A percentile compares a stretch with the other conserved stretches of the same genome.
Conservation (phyloP, 2,797 vertebrate genomes). For the Geotria australis region DNA sequence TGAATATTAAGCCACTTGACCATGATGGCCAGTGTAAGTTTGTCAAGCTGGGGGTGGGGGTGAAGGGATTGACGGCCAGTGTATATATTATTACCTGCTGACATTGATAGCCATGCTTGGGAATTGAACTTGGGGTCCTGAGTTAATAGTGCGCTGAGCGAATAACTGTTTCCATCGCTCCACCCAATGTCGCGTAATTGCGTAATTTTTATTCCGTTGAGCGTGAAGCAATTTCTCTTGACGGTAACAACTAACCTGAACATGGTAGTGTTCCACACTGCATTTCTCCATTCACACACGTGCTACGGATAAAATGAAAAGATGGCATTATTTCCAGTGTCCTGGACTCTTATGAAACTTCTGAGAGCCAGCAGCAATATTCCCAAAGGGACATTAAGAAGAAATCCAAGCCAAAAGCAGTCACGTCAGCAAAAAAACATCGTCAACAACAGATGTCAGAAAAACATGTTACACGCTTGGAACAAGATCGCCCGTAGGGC, state of each 20-base stretch:
- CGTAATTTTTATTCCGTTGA: too few relatives aligned
- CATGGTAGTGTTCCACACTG: constrained; percentile 20
- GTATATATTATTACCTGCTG: neutral
- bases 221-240: too few relatives aligned
- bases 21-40: neutral
- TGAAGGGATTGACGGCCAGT: neutral
- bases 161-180: too few relatives aligned
- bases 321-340: neutral
- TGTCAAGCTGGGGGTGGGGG: neutral
- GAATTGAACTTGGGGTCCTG: neutral
- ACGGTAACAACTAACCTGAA: constrained; percentile 17
- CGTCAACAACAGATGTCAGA: too few relatives aligned
- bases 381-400: too few relatives aligned
- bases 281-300: constrained; percentile 34
- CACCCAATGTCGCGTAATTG: too few relatives aligned
- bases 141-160: neutral
- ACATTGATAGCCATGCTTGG: neutral
- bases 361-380: too few relatives aligned
- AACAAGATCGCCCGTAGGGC: too few relatives aligned
- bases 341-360: too few relatives aligned
- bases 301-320: constrained; percentile 14
- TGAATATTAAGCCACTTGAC: neutral
- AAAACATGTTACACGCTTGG: too few relatives aligned
- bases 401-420: too few relatives aligned
- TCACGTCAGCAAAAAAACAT: too few relatives aligned